Base-by-base conservation (phyloP, 2,113 vertebrate genomes). In the Lichenostomus cassidix region DNA sequence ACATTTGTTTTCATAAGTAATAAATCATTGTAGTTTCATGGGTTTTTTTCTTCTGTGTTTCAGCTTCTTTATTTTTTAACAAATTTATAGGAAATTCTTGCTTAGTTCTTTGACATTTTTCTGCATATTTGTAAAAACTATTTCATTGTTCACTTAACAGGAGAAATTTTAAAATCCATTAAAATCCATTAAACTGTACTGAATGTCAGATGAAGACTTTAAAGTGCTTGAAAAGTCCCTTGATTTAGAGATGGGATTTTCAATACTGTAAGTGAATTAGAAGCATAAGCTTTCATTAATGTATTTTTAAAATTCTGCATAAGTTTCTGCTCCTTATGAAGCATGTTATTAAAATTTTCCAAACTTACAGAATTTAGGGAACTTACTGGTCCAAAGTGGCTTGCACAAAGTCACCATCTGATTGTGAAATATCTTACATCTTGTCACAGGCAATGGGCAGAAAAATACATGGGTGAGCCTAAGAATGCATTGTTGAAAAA, bases 121-220 rank as follows among this genome's bases (percentile, higher is more conserved):
- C 41, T 83, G 37, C 14, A 46, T 65, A 83, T 83, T 87, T 85
- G 9, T 83, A 47, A 93, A 91, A 87, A 85, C 7, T 89, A 70
- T 94, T 91, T 85, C 37, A 58, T 76, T 83, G 52, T 76, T 90
- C 71, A 76, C 37, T 69, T 90, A 82, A 60, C 17, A 59, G 37
- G 20, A 73, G 28, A 88, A 71, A 79, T 65, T 85, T 87, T 64
- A 5, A 82, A 92, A 96, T 92, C 56, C 52, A 75, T 78, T 90
- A 85, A 82, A 87, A 82, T 91, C 67, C 84, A 85, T 82, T 87
- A 87, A 89, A 85, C 11, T 31, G 21, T 39, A 88, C 47, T 60
- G 41, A 80, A 58, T 92, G 55, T 64, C 70, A 73, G 44, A 78
- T 76, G 37, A 85, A 82, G 62, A 84, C 35, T 50, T 33, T 75